phyloP scores from a whole-genome alignment of 2,113 vertebrate genomes.

The Bos javanicus region DNA sequence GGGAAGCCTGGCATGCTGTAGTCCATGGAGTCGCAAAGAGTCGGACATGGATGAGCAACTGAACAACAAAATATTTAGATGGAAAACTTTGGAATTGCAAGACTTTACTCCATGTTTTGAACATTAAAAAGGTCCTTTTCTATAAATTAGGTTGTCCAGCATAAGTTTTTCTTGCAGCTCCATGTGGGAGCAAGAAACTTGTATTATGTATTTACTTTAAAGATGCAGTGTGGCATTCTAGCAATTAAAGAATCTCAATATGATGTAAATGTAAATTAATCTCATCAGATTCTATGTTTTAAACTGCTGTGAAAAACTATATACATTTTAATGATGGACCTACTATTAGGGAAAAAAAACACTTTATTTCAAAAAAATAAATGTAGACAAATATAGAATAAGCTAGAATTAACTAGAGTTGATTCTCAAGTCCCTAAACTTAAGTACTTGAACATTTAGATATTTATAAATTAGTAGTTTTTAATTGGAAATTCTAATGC shows the following conservation, averaged over 20 bases:
- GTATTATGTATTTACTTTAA: not conserved
- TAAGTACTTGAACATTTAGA: not conserved
- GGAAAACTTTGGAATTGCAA: not conserved
- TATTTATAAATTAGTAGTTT: not conserved
- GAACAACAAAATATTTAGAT: not conserved
- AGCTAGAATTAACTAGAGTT: not conserved
- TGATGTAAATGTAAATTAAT: constrained; percentile 36
- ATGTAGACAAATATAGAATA: not conserved
- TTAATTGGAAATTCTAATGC: constrained; percentile 18
- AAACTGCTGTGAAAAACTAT: constrained; percentile 25
- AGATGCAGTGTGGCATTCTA: not conserved
- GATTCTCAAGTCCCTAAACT: not conserved
- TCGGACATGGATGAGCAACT: not conserved
- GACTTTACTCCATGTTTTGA: not conserved
- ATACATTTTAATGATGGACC: constrained; percentile 4
- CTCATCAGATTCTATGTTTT: constrained; percentile 23
- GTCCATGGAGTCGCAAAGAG: not conserved
- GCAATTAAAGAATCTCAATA: not conserved
- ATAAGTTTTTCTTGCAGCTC: not conserved
- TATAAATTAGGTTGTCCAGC: not conserved
- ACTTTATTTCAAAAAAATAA: not conserved
- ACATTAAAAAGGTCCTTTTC: not conserved
- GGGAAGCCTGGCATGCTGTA: not conserved
- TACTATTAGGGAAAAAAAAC: not conserved
- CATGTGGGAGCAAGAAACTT: not conserved